Base-by-base conservation (phyloP, 2,797 vertebrate species). In the Tenualosa ilisha region DNA sequence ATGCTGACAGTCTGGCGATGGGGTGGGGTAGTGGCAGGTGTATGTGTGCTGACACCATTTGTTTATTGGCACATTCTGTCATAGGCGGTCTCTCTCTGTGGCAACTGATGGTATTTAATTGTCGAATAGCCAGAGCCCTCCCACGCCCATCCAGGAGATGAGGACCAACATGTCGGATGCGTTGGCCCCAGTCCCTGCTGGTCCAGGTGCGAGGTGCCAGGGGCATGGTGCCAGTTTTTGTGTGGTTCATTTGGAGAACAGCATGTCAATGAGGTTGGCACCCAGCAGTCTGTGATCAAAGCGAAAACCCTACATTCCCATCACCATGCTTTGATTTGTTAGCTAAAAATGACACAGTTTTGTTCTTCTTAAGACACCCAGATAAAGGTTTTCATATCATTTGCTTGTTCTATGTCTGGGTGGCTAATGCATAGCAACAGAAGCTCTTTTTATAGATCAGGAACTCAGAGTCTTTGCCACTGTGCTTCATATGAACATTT, bases 41-140 rank as follows among this genome's bases (percentile, higher is more conserved):
- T 56, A 20, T 54, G 83, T 79, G 82, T 56, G 83, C 81, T 84
- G 81, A 87, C 82, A 86, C 31, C 54, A 85, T 88, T 88, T 85
- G 81, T 88, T 86, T 84, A 84, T 49, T 81, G 82, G 83, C 85
- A 87, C 84, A 79, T 86, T 83, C 56, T 63, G 56, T 50, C 51
- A 84, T 24, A 46, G 43, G 15, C 84, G 82, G 51, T 63, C 50
- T 84, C 88, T 84, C 83, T 86, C 82, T 6, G 81, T 79, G 31
- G 56, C n/a, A 75, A 26, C 24, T 43, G 84, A 31, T 50, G 79
- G 85, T n/a, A 65, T 81, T 37, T 61, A 56, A 82, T 82, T 53
- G 54, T 81, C 54, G 53, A 84, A 26, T 12, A 81, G 79, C 85
- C 85, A 88, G 56, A 81, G 85, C 83, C 82, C 83, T 59, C 89